Conservation (phyloP, 37 sponge, comb jelly and placozoan species). For the Theonella swinhoei region DNA sequence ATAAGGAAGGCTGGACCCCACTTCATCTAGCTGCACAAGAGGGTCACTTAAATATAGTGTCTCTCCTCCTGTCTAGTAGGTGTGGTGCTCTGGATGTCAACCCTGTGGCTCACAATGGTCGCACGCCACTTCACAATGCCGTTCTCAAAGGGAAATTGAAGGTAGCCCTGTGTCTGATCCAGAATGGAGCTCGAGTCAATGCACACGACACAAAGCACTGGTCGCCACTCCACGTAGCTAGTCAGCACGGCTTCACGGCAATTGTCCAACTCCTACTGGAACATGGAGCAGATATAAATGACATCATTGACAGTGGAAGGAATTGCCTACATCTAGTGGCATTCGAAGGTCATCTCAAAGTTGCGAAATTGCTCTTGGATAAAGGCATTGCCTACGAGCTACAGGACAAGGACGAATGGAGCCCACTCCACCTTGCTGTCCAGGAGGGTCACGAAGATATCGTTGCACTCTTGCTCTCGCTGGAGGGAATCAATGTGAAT, state of each 20-base stretch:
- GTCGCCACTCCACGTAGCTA: conserved; percentile 79
- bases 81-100: conserved; percentile 19
- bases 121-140: conserved; percentile 84
- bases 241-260: conserved; percentile 68
- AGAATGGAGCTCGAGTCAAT: conserved; percentile 42
- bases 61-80: conserved; percentile 21
- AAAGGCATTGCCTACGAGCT: conserved; percentile 44
- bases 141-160: conserved; percentile 60
- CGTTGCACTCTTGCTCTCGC: conserved; percentile 41
- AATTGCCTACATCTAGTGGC: conserved; percentile 81
- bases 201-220: conserved; percentile 67
- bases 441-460: conserved; percentile 77
- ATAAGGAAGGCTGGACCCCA: conserved; percentile 87
- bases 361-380: conserved; percentile 61
- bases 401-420: conserved; percentile 84
- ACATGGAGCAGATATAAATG: conserved; percentile 48
- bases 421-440: conserved; percentile 77
- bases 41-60: conserved; percentile 73
- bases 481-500: conserved; percentile 42
- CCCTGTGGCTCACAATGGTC: conserved; percentile 67
- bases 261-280: conserved; percentile 59
- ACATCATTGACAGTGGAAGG: conserved; percentile 64
- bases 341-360: conserved; percentile 69
- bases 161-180: conserved; percentile 36
- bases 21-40: conserved; percentile 84